Base-by-base conservation (phyloP, 2,888 invertebrate genomes). In the Lathronympha strigana region DNA sequence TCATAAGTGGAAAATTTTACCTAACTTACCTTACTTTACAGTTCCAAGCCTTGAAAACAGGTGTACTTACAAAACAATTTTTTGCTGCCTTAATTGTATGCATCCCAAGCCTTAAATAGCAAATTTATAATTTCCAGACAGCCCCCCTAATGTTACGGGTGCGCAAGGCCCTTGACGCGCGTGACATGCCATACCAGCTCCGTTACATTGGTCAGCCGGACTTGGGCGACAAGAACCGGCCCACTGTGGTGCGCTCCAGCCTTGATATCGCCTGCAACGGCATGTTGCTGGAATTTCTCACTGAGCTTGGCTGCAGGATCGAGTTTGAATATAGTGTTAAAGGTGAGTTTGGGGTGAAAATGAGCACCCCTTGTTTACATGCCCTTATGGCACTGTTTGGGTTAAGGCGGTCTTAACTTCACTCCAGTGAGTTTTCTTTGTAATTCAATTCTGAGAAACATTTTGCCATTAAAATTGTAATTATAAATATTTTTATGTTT, bases 271-370 rank as follows among this genome's bases (percentile, higher is more conserved):
- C 97, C 0, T 97, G 97, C 69, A 98, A 97, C 74, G 95, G 95
- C 19, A 97, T 97, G 78, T 95, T 98, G 9, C 95, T 97, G 0
- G 97, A 98, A 72, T 99, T 98, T 80, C 93, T 99, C 0, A 97
- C 95, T 69, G 98, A 98, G 89, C 93, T 98, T 71, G 98, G 98
- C 0, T 97, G 97, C 76, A 93, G 97, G 64, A 92, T 98, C 69
- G 98, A 99, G 80, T 98, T 97, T 93, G 98, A 99, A 87, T 98
- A 97, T 81, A 96, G 97, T 73, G 95, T 97, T 0, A 95, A 98
- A 87, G 99, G 97, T 83, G 78, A 71, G 69, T 53, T 33, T 9
- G n/a, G n/a, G n/a, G n/a, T n/a, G n/a, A n/a, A n/a, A n/a, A n/a
- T n/a, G n/a, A n/a, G n/a, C n/a, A n/a, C n/a, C n/a, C n/a, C n/a